Conservation (phyloP, 2,113 vertebrate genomes). For the Hippocampus comes region DNA sequence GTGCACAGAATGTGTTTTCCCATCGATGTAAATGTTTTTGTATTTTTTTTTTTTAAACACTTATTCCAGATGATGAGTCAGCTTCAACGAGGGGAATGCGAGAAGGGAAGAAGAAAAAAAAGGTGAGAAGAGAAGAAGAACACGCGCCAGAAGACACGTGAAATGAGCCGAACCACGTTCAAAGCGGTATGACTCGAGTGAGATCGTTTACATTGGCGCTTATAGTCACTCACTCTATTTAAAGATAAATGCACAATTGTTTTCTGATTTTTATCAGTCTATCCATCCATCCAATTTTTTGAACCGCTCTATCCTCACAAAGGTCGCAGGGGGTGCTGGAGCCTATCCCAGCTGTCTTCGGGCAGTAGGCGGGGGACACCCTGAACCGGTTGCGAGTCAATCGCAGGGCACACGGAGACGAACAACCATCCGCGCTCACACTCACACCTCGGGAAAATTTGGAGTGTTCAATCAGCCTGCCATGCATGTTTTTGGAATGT, state of each 20-base stretch:
- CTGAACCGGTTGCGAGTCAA: too few relatives aligned
- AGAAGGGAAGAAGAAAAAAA: background rate
- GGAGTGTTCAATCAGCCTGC: too few relatives aligned
- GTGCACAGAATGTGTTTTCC: constrained; percentile 3
- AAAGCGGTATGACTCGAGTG: background rate
- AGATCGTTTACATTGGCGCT: background rate
- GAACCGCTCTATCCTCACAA: too few relatives aligned
- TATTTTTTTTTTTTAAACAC: background rate
- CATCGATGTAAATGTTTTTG: background rate
- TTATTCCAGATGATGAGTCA: background rate
- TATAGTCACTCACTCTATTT: background rate
- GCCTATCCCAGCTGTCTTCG: too few relatives aligned
- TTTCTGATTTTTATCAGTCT: too few relatives aligned
- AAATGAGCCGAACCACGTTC: background rate
- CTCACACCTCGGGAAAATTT: too few relatives aligned
- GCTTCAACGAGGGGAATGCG: background rate
- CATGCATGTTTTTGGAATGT: too few relatives aligned
- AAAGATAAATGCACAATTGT: background rate
- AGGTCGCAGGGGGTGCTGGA: too few relatives aligned
- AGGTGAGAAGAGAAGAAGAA: background rate
- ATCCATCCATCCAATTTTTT: too few relatives aligned
- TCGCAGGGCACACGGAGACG: too few relatives aligned
- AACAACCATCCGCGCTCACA: too few relatives aligned
- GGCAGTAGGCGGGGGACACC: too few relatives aligned
- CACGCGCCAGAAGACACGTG: background rate